A percentile compares a stretch with the other conserved stretches of the same genome.
Conservation (phyloP, 2,888 invertebrate genomes). For the Cremastinae sp. region DNA sequence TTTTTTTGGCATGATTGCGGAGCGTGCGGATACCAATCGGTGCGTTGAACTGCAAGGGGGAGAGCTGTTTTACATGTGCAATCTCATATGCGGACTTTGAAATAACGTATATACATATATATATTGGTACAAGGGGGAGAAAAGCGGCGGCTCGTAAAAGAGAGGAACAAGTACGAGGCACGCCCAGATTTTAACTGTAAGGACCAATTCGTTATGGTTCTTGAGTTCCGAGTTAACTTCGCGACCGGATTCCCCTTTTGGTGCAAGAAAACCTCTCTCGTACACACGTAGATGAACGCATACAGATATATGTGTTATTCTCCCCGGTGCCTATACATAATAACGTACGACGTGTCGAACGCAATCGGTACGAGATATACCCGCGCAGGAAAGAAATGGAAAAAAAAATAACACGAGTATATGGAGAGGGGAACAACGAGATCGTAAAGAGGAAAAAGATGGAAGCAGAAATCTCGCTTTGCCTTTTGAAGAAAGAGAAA, state of each 20-base stretch:
- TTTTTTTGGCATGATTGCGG: constrained; percentile 52
- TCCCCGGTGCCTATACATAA: constrained; percentile 22
- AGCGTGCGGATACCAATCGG: constrained; percentile 44
- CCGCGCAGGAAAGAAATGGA: constrained; percentile 10
- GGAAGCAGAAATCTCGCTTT: constrained; percentile 32
- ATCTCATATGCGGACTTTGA: background rate
- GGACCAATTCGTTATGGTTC: constrained; percentile 56
- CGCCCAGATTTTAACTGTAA: constrained; percentile 60
- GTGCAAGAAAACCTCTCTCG: constrained; percentile 30
- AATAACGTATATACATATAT: background rate
- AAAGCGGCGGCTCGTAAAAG: constrained; percentile 53
- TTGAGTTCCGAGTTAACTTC: constrained; percentile 46
- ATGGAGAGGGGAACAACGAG: background rate
- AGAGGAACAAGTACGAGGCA: constrained; percentile 53
- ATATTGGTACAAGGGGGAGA: constrained; percentile 9
- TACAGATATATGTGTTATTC: constrained; percentile 16
- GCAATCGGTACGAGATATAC: constrained; percentile 14
- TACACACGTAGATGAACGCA: background rate
- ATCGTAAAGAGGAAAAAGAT: constrained; percentile 2
- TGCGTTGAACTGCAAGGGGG: constrained; percentile 37
- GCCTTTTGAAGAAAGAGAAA: constrained; percentile 43
- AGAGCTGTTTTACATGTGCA: constrained; percentile 5
- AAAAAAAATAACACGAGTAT: too few species aligned
- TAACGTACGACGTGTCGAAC: constrained; percentile 50
- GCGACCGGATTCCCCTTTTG: constrained; percentile 47